Conservation (phyloP, 2,797 vertebrate species). For the Sebastes taczanowskii region DNA sequence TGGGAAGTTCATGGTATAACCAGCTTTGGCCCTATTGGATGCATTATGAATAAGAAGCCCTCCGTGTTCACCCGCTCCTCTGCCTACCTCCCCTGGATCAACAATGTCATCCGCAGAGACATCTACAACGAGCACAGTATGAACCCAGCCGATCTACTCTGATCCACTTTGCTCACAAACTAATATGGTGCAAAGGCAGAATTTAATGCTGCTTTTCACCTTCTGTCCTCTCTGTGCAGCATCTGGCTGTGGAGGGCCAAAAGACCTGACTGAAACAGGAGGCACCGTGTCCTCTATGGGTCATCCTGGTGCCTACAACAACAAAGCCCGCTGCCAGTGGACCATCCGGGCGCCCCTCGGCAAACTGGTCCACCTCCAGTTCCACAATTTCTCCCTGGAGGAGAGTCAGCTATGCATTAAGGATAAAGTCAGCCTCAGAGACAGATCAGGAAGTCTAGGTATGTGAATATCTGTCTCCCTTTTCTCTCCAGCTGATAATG, state of each 20-base stretch:
- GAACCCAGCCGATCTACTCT: constrained; percentile 28
- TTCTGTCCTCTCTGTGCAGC: constrained; percentile 56
- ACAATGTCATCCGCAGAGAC: constrained; percentile 78
- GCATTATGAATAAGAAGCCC: constrained; percentile 85
- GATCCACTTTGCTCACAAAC: constrained; percentile 9
- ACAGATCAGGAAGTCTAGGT: constrained; percentile 78
- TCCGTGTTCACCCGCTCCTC: constrained; percentile 84
- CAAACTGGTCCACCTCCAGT: constrained; percentile 80
- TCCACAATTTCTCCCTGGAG: constrained; percentile 82
- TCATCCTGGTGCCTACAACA: constrained; percentile 76
- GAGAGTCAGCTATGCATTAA: constrained; percentile 77
- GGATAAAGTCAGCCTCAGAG: constrained; percentile 78
- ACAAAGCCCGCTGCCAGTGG: constrained; percentile 79
- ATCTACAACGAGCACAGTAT: constrained; percentile 77
- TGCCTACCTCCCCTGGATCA: constrained; percentile 82
- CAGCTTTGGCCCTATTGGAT: constrained; percentile 86
- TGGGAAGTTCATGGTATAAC: constrained; percentile 86
- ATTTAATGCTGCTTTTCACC: constrained; percentile 9
- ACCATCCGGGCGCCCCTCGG: constrained; percentile 75
- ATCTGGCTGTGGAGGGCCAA: constrained; percentile 81
- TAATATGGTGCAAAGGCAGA: constrained; percentile 1
- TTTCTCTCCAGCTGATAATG: not conserved
- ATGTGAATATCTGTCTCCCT: constrained; percentile 16
- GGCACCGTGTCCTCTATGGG: constrained; percentile 80
- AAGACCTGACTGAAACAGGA: constrained; percentile 63